These are phyloP conservation scores for Drosophila jambulina DNA, from an alignment of 1,140 invertebrate genomes.

Conservation along the genomic window DNA sequence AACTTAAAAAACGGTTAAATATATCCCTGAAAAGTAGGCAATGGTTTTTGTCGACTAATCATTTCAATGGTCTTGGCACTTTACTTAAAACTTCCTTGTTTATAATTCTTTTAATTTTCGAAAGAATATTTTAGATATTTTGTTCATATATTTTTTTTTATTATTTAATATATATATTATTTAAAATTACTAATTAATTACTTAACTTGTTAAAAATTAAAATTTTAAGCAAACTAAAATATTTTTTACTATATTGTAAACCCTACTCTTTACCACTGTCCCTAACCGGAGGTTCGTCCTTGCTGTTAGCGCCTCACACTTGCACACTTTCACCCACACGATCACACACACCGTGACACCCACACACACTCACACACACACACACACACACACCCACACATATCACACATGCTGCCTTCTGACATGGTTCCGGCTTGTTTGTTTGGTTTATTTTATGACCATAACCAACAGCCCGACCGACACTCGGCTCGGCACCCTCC, in stretches of 20 bases:
- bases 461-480: slow-evolving; percentile 70
- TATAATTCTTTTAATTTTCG: background rate
- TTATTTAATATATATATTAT: background rate
- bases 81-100: fast-evolving
- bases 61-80: background rate
- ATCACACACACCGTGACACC: slow-evolving; percentile 28
- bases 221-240: no score
- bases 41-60: background rate
- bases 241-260: no score
- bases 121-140: no score
- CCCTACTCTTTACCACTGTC: no score
- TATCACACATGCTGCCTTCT: slow-evolving; percentile 74
- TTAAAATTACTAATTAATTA: background rate
- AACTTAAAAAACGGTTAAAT: background rate
- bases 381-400: slow-evolving; percentile 46
- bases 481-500: slow-evolving; percentile 20
- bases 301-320: slow-evolving; percentile 39
- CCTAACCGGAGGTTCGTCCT: slow-evolving; percentile 60
- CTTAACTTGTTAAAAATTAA: background rate
- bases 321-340: slow-evolving; percentile 34
- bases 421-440: slow-evolving; percentile 84
- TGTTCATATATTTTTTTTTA: no score
- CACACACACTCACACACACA: slow-evolving; percentile 36
- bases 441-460: slow-evolving; percentile 84
- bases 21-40: background rate